Evolutionary conservation across 1,140 invertebrate species (phyloP), one percentile per base, ranked within the genome.

Genomic region (Phymastichus coffea): DNA sequence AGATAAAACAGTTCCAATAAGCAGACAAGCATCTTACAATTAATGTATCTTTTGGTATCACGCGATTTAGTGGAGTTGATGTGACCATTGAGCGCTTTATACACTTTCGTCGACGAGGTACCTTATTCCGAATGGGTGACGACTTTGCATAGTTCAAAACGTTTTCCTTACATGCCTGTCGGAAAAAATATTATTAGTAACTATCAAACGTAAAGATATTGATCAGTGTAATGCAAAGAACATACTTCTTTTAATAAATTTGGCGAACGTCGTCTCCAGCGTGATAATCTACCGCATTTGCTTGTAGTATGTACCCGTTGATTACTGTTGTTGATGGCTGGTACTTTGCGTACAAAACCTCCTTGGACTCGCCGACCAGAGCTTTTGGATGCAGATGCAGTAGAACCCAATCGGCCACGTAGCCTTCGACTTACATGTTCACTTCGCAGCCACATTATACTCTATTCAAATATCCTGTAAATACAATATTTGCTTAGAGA

Each of bases 151-250:
- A 80, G 66, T 79, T 76, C 63, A 80, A 67, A 65, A 81, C 76
- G 67, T 81, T 81, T 57, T 80, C 79, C 66, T 79, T 80, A 64
- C 78, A 81, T 47, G 75, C 78, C 78, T 80, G 58, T 63, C 49
- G 40, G 12, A 33, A 33, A 33, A 33, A 7, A 12, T 7, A 33
- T 33, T 6, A 33, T 33, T 33, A 7, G 12, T n/a, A n/a, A n/a
- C n/a, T n/a, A n/a, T n/a, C n/a, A n/a, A n/a, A n/a, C n/a, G n/a
- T n/a, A n/a, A n/a, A n/a, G n/a, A n/a, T n/a, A n/a, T n/a, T n/a
- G n/a, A n/a, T n/a, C n/a, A n/a, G n/a, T n/a, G n/a, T n/a, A n/a
- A n/a, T n/a, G n/a, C n/a, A n/a, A n/a, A n/a, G n/a, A n/a, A n/a
- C n/a, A n/a, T 66, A 79, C 77, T 65, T 81, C 77, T 73, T 80